phyloP scores from a whole-genome alignment of 1,140 invertebrate species.

The Cardiocondyla obscurior region DNA sequence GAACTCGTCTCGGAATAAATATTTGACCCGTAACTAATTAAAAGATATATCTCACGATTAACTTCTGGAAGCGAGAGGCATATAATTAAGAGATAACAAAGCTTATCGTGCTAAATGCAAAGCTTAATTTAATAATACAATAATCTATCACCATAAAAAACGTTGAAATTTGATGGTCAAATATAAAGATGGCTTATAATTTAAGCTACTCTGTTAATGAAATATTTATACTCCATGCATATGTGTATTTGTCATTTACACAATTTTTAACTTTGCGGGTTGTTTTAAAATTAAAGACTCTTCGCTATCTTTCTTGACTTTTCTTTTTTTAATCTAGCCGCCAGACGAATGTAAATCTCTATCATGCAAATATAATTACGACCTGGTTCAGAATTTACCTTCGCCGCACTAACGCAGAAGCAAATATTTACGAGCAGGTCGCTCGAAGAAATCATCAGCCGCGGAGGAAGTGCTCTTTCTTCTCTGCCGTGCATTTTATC shows the following conservation, averaged over 20 bases:
- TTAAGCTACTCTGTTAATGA: not conserved
- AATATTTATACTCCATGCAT: not conserved
- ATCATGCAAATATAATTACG: conserved; percentile 63
- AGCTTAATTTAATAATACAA: conserved; percentile 7
- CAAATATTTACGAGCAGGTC: conserved; percentile 68
- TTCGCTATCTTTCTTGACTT: not conserved
- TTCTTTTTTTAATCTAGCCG: conserved; percentile 41
- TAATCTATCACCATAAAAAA: not conserved
- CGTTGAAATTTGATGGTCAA: not conserved
- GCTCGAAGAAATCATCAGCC: conserved; percentile 39
- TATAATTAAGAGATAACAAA: conserved; percentile 2
- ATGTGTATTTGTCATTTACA: not conserved
- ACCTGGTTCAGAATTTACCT: conserved; percentile 58
- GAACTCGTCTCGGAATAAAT: not conserved
- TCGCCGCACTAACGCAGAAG: conserved; percentile 61
- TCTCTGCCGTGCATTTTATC: conserved; percentile 46
- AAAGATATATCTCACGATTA: conserved; percentile 2
- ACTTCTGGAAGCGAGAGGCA: not conserved
- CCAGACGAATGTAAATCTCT: conserved; percentile 28
- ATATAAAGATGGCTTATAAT: not conserved
- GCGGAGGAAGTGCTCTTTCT: conserved; percentile 20
- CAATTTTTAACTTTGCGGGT: not conserved
- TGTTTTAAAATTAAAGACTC: not conserved
- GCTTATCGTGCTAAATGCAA: not conserved
- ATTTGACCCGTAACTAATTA: conserved; percentile 40